Conservation (phyloP, 2,113 vertebrate genomes). For the Arizona elegans region DNA sequence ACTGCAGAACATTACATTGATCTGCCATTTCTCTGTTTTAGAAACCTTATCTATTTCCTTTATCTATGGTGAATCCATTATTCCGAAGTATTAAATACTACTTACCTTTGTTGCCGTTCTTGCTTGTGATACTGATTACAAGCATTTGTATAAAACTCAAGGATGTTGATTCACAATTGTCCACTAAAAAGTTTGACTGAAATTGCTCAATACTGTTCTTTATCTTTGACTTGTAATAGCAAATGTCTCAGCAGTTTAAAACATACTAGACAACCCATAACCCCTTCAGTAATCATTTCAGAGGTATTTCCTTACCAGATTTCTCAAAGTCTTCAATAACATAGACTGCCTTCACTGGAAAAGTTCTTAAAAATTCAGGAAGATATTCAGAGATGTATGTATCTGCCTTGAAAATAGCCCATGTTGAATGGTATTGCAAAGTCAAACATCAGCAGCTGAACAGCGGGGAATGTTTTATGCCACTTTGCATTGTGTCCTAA, state of each 20-base stretch:
- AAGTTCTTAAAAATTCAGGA: background rate
- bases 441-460: background rate
- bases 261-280: background rate
- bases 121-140: slow-evolving; percentile 13
- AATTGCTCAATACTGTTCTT: background rate
- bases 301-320: background rate
- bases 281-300: background rate
- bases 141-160: slow-evolving; percentile 42
- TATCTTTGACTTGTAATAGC: background rate
- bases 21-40: slow-evolving; percentile 21
- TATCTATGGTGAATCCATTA: slow-evolving; percentile 38
- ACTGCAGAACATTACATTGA: slow-evolving; percentile 33
- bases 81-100: slow-evolving; percentile 56
- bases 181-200: background rate
- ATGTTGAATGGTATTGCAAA: background rate
- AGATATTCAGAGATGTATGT: background rate
- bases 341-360: background rate
- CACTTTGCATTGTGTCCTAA: background rate
- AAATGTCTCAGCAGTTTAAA: background rate
- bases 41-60: slow-evolving; percentile 44
- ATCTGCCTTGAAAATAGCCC: background rate
- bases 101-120: slow-evolving; percentile 13
- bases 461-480: background rate
- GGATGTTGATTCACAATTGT: background rate
- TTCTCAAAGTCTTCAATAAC: background rate